A percentile compares a stretch with the other conserved stretches of the same genome.
Evolutionary conservation across 2,797 vertebrate genomes (phyloP).

Genomic region (Toxotes lorentzi): DNA sequence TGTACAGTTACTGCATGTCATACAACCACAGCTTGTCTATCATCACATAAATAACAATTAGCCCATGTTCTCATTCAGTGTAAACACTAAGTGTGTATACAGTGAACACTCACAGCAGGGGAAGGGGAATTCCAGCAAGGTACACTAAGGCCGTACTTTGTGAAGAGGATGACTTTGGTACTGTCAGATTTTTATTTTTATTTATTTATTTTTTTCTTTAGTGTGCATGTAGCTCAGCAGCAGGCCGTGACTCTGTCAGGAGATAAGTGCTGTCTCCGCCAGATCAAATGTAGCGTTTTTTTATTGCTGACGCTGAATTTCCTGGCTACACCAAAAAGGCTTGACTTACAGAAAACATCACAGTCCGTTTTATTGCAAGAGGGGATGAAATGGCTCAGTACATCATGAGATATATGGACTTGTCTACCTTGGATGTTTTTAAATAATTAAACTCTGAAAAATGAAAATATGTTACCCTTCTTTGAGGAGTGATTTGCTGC

Average conservation of each 20-base stretch:
- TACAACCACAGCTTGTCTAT: conserved; percentile 32
- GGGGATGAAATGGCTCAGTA: background rate
- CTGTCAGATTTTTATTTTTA: background rate
- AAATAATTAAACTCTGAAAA: conserved; percentile 4
- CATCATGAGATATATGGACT: conserved; percentile 13
- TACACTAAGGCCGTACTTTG: background rate
- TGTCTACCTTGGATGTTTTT: background rate
- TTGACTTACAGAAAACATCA: background rate
- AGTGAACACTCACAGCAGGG: conserved; percentile 41
- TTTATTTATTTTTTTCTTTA: no score
- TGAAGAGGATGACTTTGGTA: conserved; percentile 6
- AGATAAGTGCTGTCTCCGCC: background rate
- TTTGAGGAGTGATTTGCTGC: conserved; percentile 23
- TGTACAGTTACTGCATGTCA: conserved; percentile 23
- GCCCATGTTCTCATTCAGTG: conserved; percentile 41
- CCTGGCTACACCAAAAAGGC: background rate
- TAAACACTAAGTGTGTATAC: conserved; percentile 52
- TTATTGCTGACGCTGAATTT: background rate
- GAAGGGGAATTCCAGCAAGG: conserved; percentile 55
- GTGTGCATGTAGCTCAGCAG: background rate
- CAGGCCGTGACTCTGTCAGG: background rate
- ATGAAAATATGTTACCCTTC: conserved; percentile 1
- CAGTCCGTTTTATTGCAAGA: background rate
- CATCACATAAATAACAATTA: conserved; percentile 62
- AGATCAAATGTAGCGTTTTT: background rate